Evolutionary conservation across 2,113 vertebrate species (phyloP), one percentile per base, ranked within the genome.

Genomic region (Setophaga petechia): DNA sequence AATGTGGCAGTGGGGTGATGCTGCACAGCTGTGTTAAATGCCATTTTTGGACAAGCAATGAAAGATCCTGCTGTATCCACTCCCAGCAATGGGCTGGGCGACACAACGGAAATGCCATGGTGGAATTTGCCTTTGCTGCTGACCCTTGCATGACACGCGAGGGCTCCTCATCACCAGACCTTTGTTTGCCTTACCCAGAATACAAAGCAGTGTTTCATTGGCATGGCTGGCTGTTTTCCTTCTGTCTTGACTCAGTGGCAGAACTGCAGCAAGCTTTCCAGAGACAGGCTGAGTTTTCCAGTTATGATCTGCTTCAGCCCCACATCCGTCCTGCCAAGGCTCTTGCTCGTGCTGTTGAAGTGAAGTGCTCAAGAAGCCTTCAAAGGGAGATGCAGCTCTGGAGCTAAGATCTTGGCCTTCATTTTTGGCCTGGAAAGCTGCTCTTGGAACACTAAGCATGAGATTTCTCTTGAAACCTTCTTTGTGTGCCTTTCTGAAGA

Each of bases 51-150:
- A 51, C 49, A 43, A 78, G 86, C 59, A 24, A 1, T 92, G 79
- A 93, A 96, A 92, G 88, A 37, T 94, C 57, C n/a, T 91, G 79
- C 85, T 96, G 90, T 94, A 49, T 85, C 57, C 37, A 20, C 46
- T 74, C 46, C 67, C 52, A 65, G 68, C 46, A 65, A 24, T 4
- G 73, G 79, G 49, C 44, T 87, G 88, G 73, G 57, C 0, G 0
- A 63, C 46, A 31, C 89, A 87, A 66, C 92, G 95, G 94, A 96
- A 96, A 94, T 96, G 71, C 92, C 88, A 4, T 30, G 83, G 41
- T 96, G 88, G 88, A 97, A 95, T 95, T 90, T 84, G 95, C 93
- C 95, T 96, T 91, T 84, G 93, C 90, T 67, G 41, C 85, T 95
- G 95, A 95, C 92, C 88, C 94, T 94, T 89, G 73, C 80, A 39